Evolutionary conservation across 1,140 invertebrate species (phyloP), one percentile per base, ranked within the genome.

Genomic region (Drosophila bipectinata): DNA sequence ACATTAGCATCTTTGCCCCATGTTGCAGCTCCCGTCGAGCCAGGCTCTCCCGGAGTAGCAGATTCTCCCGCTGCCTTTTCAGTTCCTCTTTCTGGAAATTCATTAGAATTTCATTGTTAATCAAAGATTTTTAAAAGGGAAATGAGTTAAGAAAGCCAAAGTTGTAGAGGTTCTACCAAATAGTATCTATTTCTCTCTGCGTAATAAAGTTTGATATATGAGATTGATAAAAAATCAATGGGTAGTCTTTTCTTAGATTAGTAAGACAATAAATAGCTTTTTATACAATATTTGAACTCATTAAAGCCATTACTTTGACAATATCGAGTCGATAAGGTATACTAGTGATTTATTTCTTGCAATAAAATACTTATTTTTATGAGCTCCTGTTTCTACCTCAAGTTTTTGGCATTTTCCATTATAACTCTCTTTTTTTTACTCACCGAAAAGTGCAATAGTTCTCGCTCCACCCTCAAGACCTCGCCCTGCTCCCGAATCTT

Each of bases 381-480:
- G 34, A 10, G 1, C 10, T 37, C 3, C 34, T 37, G 34, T 12
- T 12, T 37, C 12, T 4, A 6, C 26, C 26, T 28, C 4, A 28
- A 28, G 24, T 6, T 26, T 26, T 28, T 28, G 0, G 5, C 26
- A 28, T 28, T 28, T 28, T 7, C 26, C 6, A 7, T 6, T 28
- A 7, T 28, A 28, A 5, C 26, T 26, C 26, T 37, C 32, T n/a
- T 4, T 12, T 14, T 6, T 54, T 0, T n/a, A 41, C 83, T 72
- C 47, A 88, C 83, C 83, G 83, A 88, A 48, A 88, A 77, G 84
- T 96, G 95, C 1, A 96, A 80, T 1, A 96, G 92, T 92, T 96
- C 95, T 10, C 95, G 93, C 92, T 96, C 96, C 41, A 96, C 95
- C 69, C 95, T 94, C 39, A 96, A 91, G 15, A 96, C 95, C 91